Evolutionary conservation across 2,113 vertebrate species (phyloP).

Genomic region (Perccottus glenii): DNA sequence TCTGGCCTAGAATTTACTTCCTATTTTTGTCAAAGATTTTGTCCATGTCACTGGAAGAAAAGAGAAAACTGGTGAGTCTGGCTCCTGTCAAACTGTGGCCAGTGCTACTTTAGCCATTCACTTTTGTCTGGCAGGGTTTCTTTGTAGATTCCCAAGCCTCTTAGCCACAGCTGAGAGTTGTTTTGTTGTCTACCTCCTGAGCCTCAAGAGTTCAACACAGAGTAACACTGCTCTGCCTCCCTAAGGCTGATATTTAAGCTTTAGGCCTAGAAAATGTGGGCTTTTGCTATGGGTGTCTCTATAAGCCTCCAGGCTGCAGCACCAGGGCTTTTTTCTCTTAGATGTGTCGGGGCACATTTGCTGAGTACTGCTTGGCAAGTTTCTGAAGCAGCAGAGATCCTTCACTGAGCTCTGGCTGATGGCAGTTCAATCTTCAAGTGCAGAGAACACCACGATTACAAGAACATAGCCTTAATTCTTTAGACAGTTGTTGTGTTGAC

Average conservation of each 20-base stretch:
- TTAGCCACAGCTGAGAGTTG: slow-evolving; percentile 54
- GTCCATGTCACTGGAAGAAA: slow-evolving; percentile 1
- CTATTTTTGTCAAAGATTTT: background rate
- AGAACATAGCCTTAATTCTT: slow-evolving; percentile 25
- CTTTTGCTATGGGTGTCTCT: slow-evolving; percentile 44
- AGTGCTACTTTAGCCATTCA: background rate
- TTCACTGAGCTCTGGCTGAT: slow-evolving; percentile 28
- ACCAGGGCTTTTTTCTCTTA: slow-evolving; percentile 31
- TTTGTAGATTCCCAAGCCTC: slow-evolving; percentile 51
- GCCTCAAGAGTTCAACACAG: slow-evolving; percentile 50
- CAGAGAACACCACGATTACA: slow-evolving; percentile 24
- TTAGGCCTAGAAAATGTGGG: slow-evolving; percentile 49
- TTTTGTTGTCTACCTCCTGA: slow-evolving; percentile 56
- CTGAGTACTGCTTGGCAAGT: slow-evolving; percentile 50
- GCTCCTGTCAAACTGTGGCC: slow-evolving; percentile 10
- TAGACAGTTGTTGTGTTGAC: slow-evolving; percentile 6
- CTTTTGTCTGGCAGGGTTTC: background rate
- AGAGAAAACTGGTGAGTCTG: background rate
- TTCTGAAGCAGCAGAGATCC: slow-evolving; percentile 49
- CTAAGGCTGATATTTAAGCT: slow-evolving; percentile 60
- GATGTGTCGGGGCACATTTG: slow-evolving; percentile 46
- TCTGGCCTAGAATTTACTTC: slow-evolving; percentile 9
- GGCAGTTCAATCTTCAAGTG: slow-evolving; percentile 28
- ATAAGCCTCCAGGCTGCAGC: slow-evolving; percentile 51
- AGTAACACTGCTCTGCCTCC: slow-evolving; percentile 43